Conservation (phyloP, 2,113 vertebrate species). For the Muntiacus muntjak region DNA sequence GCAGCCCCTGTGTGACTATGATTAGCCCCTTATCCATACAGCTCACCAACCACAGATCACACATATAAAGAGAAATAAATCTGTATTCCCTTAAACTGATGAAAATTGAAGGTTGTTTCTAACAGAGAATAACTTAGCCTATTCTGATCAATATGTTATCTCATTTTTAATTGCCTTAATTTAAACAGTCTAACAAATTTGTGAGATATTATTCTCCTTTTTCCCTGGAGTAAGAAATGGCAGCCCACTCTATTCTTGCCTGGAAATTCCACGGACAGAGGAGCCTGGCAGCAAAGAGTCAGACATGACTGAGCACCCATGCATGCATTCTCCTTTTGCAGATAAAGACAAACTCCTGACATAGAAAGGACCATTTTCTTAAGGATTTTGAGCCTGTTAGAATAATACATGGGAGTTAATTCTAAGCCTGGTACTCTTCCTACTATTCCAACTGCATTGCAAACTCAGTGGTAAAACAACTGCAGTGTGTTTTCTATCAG, state of each 20-base stretch:
- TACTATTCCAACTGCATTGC: background rate
- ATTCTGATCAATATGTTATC: background rate
- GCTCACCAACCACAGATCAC: background rate
- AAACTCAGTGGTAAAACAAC: background rate
- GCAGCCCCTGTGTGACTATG: background rate
- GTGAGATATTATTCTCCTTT: background rate
- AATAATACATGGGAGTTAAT: background rate
- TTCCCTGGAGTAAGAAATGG: background rate
- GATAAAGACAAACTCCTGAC: background rate
- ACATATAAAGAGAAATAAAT: background rate
- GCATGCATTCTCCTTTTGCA: background rate
- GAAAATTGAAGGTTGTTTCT: background rate
- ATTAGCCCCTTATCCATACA: no score
- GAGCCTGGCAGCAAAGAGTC: background rate
- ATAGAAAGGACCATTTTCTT: background rate
- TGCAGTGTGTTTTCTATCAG: background rate
- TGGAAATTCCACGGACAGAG: background rate
- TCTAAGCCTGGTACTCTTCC: background rate
- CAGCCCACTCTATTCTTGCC: background rate
- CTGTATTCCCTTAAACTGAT: background rate
- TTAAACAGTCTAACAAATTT: background rate
- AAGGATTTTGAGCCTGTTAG: background rate
- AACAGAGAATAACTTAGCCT: background rate
- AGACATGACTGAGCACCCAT: background rate
- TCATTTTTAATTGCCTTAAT: constrained; percentile 1